phyloP scores from a whole-genome alignment of 2,888 invertebrate species.

The Copidosoma aretas region DNA sequence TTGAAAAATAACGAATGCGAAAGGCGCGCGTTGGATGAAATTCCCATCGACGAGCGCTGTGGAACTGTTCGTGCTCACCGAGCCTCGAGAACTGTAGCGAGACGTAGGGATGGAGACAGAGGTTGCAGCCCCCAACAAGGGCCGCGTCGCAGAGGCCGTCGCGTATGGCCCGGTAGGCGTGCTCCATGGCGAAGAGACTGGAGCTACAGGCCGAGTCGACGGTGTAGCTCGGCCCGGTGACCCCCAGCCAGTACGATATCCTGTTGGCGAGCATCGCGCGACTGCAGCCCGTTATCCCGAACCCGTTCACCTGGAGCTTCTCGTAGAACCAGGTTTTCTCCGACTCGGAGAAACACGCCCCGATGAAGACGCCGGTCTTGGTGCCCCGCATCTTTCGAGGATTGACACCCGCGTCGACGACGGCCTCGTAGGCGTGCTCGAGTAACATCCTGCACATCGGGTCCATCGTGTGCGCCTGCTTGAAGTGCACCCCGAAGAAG shows the following conservation, averaged over 20 bases:
- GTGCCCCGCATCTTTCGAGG: constrained; percentile 71
- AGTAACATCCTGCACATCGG: constrained; percentile 70
- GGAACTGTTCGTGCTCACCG: constrained; percentile 50
- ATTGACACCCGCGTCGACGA: constrained; percentile 66
- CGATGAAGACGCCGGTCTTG: constrained; percentile 77
- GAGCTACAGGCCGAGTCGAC: constrained; percentile 94
- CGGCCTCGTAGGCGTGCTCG: constrained; percentile 69
- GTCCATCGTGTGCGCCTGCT: constrained; percentile 68
- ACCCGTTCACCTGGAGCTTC: constrained; percentile 69
- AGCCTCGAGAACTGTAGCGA: constrained; percentile 81
- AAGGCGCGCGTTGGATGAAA: no score
- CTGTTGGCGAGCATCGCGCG: constrained; percentile 90
- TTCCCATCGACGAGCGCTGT: no score
- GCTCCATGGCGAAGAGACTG: constrained; percentile 84
- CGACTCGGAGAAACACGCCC: constrained; percentile 75
- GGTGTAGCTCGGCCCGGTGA: constrained; percentile 86
- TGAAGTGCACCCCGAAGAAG: constrained; percentile 68
- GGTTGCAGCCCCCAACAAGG: constrained; percentile 84
- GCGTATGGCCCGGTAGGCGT: constrained; percentile 77
- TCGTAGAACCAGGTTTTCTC: constrained; percentile 76
- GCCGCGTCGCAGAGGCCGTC: constrained; percentile 86
- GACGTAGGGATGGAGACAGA: constrained; percentile 85
- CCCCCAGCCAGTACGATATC: constrained; percentile 86
- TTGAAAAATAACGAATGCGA: no score
- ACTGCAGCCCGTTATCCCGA: constrained; percentile 78